Conservation (phyloP, 1,140 invertebrate species). For the Caenorhabditis latens region DNA sequence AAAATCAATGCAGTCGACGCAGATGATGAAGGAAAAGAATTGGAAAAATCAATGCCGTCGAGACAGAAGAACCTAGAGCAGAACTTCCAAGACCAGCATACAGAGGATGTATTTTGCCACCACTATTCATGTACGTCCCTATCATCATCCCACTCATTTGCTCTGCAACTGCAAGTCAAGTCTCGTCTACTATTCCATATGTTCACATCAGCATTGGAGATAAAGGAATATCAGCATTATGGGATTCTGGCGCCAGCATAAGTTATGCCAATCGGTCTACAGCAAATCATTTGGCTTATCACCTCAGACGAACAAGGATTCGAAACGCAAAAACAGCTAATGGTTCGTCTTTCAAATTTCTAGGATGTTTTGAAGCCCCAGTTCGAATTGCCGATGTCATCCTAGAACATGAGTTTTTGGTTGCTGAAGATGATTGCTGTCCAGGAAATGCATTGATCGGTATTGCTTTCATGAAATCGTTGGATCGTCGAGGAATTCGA, state of each 20-base stretch:
- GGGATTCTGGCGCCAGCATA: constrained; percentile 1
- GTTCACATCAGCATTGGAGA: not conserved
- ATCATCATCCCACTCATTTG: not conserved
- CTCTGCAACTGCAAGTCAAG: not conserved
- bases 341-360: not conserved
- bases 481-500: not conserved
- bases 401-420: not conserved
- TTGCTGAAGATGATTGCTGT: not conserved
- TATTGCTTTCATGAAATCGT: not conserved
- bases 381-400: not conserved
- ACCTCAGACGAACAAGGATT: not conserved
- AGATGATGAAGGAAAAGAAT: not conserved
- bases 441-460: not conserved
- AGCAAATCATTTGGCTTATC: not conserved
- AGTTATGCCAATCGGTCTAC: not conserved
- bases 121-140: not conserved
- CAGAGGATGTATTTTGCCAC: not conserved
- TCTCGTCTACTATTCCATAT: not conserved
- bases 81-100: not conserved
- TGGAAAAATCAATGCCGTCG: not conserved
- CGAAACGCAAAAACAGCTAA: not conserved
- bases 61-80: not conserved
- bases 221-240: not conserved
- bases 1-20: not conserved
- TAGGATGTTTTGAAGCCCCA: not conserved